Evolutionary conservation across 2,888 invertebrate species (phyloP), one percentile per base, ranked within the genome.

Genomic region (Meganola albula): DNA sequence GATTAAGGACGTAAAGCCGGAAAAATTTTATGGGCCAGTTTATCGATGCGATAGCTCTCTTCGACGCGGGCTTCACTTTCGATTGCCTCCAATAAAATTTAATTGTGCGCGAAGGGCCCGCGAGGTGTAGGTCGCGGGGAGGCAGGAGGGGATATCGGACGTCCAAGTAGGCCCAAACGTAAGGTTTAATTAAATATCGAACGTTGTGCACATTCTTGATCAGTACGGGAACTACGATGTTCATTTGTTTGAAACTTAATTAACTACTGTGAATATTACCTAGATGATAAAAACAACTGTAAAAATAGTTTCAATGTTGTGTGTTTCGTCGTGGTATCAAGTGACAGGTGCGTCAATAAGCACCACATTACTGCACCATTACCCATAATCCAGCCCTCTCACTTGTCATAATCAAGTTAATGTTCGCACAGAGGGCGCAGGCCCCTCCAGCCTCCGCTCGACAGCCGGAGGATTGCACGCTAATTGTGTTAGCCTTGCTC

Each of bases 371-470:
- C 45, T 32, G 53, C 35, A 52, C 58, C 61, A 62, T 71, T 63
- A 63, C 53, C 48, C n/a, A n/a, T n/a, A n/a, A n/a, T n/a, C n/a
- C n/a, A n/a, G 38, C 51, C 51, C 60, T 44, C 36, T 48, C 39
- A 59, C 63, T 60, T 60, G 58, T 58, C 53, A 63, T 74, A 73
- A 74, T 71, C 61, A 58, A 66, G 63, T 72, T 69, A 67, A 58
- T 55, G 53, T 14, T 27, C 23, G 44, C 44, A 45, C 48, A 62
- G 56, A 62, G 57, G 57, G 44, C 48, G 7, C 20, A 3, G 20
- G 16, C 16, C 16, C 33, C 48, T 35, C 34, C 16, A 16, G 24
- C 30, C 45, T 28, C 48, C 27, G 34, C 37, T 33, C 37, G 37
- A 48, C 29, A 40, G 37, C 44, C 47, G 48, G 45, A 44, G 53